Evolutionary conservation across 2,113 vertebrate genomes (phyloP).

Genomic region (Irena cyanogastra): DNA sequence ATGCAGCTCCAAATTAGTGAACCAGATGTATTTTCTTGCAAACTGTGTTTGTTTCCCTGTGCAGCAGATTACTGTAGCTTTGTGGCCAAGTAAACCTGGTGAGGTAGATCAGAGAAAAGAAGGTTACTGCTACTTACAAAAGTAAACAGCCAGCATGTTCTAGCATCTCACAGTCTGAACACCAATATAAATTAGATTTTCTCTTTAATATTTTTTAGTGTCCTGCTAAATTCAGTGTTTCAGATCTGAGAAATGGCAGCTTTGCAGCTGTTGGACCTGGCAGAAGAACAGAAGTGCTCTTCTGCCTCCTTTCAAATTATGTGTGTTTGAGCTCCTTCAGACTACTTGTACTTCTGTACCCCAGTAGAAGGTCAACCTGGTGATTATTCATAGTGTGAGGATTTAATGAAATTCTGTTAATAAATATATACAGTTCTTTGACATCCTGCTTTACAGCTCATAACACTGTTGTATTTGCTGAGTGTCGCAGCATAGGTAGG

Average conservation of each 20-base stretch:
- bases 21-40: neutral
- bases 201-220: neutral
- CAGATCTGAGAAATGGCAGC: neutral
- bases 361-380: neutral
- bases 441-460: neutral
- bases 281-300: neutral
- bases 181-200: neutral
- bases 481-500: neutral
- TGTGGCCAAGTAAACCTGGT: neutral
- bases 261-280: neutral
- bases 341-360: neutral
- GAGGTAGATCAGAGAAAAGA: neutral
- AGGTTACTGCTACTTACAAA: fast-evolving
- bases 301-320: neutral
- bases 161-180: neutral
- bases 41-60: neutral
- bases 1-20: neutral
- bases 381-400: neutral
- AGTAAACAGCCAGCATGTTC: neutral
- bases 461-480: neutral
- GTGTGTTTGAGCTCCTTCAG: neutral
- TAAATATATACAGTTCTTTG: neutral
- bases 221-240: neutral
- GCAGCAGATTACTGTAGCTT: neutral
- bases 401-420: neutral